A percentile compares a stretch with the other conserved stretches of the same genome.
phyloP scores from a whole-genome alignment of 2,888 invertebrate genomes.

The Liodrosophila aerea region DNA sequence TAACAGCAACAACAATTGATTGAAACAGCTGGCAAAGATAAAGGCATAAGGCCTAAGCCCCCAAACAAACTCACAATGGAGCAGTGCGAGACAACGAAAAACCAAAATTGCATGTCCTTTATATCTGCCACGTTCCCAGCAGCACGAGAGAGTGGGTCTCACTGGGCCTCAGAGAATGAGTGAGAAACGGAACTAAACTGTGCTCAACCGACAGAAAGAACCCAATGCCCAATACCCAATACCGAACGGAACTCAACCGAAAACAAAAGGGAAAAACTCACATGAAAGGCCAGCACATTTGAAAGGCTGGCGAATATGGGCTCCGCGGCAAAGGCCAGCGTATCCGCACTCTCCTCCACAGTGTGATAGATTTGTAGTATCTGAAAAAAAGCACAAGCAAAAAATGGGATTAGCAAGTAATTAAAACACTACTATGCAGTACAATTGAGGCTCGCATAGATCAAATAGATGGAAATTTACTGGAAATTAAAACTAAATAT shows the following conservation, averaged over 20 bases:
- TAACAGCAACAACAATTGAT: conserved; percentile 31
- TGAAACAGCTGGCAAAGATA: conserved; percentile 33
- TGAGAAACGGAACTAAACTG: neutral
- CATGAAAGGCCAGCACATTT: conserved; percentile 93
- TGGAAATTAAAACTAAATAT: too few relatives aligned
- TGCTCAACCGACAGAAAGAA: neutral
- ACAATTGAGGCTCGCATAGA: too few relatives aligned
- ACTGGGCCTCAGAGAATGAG: too few relatives aligned
- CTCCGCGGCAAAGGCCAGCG: conserved; percentile 97
- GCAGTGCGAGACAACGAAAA: conserved; percentile 43
- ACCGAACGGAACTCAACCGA: conserved; percentile 11
- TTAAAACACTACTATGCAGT: neutral
- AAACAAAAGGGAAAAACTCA: conserved; percentile 80
- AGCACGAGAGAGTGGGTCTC: neutral
- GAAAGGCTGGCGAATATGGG: conserved; percentile 94
- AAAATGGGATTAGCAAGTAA: neutral
- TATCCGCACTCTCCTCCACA: conserved; percentile 92
- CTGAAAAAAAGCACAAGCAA: conserved; percentile 61
- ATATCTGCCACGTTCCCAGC: conserved; percentile 21
- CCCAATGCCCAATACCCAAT: conserved; percentile 9
- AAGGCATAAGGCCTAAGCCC: conserved; percentile 34
- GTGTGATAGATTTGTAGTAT: conserved; percentile 87
- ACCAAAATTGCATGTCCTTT: conserved; percentile 62
- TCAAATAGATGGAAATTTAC: too few relatives aligned
- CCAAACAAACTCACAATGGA: conserved; percentile 29